phyloP scores from a whole-genome alignment of 2,888 invertebrate genomes.

The Chrysopilus asiliformis region DNA sequence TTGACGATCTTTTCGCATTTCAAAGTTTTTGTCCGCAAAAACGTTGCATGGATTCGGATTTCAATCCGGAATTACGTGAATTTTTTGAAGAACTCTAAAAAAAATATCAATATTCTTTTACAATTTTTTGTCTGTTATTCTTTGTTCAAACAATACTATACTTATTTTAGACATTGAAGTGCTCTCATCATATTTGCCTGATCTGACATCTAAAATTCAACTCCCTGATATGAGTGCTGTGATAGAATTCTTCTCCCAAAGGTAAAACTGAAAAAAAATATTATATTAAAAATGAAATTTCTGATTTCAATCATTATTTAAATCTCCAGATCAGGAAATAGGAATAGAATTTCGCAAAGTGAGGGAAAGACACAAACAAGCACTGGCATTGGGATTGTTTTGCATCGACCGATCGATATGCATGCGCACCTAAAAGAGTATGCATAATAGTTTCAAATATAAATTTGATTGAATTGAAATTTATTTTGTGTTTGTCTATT shows the following conservation, averaged over 20 bases:
- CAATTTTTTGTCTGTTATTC: too few relatives aligned
- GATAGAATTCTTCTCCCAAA: constrained; percentile 57
- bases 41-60: too few relatives aligned
- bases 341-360: too few relatives aligned
- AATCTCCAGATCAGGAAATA: constrained; percentile 15
- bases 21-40: too few relatives aligned
- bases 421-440: constrained; percentile 40
- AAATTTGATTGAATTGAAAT: too few relatives aligned
- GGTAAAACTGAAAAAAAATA: constrained; percentile 30
- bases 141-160: too few relatives aligned
- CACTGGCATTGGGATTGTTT: constrained; percentile 1
- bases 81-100: too few relatives aligned
- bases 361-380: too few relatives aligned
- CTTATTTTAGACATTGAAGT: constrained; percentile 47
- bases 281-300: too few relatives aligned
- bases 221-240: constrained; percentile 55
- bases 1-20: too few relatives aligned
- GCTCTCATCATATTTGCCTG: constrained; percentile 51
- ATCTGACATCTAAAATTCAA: constrained; percentile 49
- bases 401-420: constrained; percentile 29
- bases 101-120: too few relatives aligned
- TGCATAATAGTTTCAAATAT: constrained; percentile 20
- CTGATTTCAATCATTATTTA: not conserved
- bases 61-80: too few relatives aligned
- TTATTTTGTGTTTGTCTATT: constrained; percentile 4